Conservation (phyloP, 2,888 invertebrate species). For the Mythimna pallens region DNA sequence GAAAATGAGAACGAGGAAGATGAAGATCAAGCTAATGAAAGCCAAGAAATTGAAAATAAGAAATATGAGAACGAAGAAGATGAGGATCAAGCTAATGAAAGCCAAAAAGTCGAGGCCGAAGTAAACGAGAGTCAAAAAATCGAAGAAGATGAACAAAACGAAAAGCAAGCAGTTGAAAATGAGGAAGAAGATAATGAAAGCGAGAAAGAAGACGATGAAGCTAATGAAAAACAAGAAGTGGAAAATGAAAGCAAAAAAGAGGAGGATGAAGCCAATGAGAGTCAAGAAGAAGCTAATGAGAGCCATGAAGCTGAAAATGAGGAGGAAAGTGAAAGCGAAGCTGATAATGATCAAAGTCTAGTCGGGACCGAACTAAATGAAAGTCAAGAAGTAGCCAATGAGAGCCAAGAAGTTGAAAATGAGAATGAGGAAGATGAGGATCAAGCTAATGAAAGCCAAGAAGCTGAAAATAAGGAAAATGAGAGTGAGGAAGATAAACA, state of each 20-base stretch:
- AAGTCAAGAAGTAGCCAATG: slow-evolving; percentile 35
- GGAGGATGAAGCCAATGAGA: slow-evolving; percentile 14
- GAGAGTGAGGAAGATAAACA: slow-evolving; percentile 16
- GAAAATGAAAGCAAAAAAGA: neutral
- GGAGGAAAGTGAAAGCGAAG: slow-evolving; percentile 21
- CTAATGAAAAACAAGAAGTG: neutral
- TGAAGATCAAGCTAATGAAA: slow-evolving; percentile 3
- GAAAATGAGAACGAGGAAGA: slow-evolving; percentile 25
- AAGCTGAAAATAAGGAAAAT: slow-evolving; percentile 5
- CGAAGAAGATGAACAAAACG: slow-evolving; percentile 33
- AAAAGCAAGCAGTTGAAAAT: slow-evolving; percentile 41
- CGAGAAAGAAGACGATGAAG: slow-evolving; percentile 29
- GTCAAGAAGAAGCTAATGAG: slow-evolving; percentile 17
- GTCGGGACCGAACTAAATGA: slow-evolving; percentile 9
- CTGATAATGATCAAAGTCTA: slow-evolving; percentile 15
- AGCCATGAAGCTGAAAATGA: slow-evolving; percentile 38
- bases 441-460: slow-evolving; percentile 15
- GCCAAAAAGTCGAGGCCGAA: slow-evolving; percentile 30
- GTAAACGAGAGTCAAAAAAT: slow-evolving; percentile 18
- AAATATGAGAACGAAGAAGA: slow-evolving; percentile 10
- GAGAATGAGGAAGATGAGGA: slow-evolving; percentile 14
- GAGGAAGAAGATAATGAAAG: slow-evolving; percentile 7
- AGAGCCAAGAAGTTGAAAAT: slow-evolving; percentile 23
- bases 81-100: slow-evolving; percentile 31
- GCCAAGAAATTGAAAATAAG: slow-evolving; percentile 27